Evolutionary conservation across 2,888 invertebrate species (phyloP).

Genomic region (Brachypalpus laphriformis): DNA sequence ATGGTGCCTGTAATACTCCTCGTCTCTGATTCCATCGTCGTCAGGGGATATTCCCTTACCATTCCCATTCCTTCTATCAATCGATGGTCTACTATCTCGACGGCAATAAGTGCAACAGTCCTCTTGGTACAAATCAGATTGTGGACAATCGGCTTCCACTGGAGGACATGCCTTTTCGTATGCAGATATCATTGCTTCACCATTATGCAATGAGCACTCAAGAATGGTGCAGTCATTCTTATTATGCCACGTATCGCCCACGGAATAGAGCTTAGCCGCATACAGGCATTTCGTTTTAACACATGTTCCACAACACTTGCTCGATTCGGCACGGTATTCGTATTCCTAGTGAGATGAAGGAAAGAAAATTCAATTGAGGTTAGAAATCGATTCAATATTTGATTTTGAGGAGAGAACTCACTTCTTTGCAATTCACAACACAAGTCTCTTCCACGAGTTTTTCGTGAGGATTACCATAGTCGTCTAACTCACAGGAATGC

Average conservation of each 20-base stretch:
- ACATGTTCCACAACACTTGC: slow-evolving; percentile 81
- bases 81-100: not conserved
- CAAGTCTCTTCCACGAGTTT: slow-evolving; percentile 78
- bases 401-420: slow-evolving; percentile 73
- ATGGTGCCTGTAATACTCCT: slow-evolving; percentile 80
- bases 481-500: slow-evolving; percentile 78
- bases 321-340: slow-evolving; percentile 77
- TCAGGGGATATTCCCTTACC: slow-evolving; percentile 49
- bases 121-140: slow-evolving; percentile 77
- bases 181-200: slow-evolving; percentile 78
- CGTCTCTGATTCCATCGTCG: slow-evolving; percentile 77
- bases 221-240: slow-evolving; percentile 79
- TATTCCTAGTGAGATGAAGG: slow-evolving; percentile 79
- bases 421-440: slow-evolving; percentile 80
- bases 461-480: slow-evolving; percentile 74
- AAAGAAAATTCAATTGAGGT: not conserved
- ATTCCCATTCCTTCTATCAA: not conserved
- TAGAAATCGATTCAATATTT: not conserved
- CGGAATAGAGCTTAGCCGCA: slow-evolving; percentile 78
- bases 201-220: slow-evolving; percentile 78
- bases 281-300: slow-evolving; percentile 80
- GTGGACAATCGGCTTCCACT: slow-evolving; percentile 78
- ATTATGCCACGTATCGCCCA: slow-evolving; percentile 82
- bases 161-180: slow-evolving; percentile 80
- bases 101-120: slow-evolving; percentile 80